These are phyloP conservation scores for Chloebia gouldiae DNA, from an alignment of 2,113 vertebrate species.

Conservation along the genomic window DNA sequence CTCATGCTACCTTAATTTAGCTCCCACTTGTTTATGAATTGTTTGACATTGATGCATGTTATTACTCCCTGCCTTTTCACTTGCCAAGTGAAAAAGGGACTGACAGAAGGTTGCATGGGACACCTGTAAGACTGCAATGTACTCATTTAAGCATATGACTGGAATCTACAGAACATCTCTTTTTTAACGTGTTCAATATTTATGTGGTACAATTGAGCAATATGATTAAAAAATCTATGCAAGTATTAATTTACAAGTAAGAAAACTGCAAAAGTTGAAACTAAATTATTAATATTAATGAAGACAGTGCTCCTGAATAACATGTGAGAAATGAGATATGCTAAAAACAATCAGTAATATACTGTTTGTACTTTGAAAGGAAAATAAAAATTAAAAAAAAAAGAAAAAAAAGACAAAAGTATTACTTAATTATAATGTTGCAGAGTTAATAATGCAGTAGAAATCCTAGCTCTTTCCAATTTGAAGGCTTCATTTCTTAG, in stretches of 20 bases:
- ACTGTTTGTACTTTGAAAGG: background rate
- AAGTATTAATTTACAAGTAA: background rate
- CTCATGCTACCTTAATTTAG: background rate
- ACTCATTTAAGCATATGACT: background rate
- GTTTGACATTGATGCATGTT: background rate
- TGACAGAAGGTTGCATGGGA: background rate
- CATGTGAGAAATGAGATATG: background rate
- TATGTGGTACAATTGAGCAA: background rate
- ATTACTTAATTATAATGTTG: background rate
- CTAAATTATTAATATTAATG: background rate
- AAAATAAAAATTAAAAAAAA: background rate
- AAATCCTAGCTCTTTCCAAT: conserved; percentile 19
- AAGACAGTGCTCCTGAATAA: background rate
- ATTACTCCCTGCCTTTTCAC: background rate
- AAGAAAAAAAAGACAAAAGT: background rate
- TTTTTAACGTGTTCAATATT: background rate
- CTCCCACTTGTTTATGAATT: background rate
- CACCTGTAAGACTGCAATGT: background rate
- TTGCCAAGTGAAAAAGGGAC: background rate
- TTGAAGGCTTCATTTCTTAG: conserved; percentile 20
- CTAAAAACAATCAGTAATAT: background rate
- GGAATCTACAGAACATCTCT: background rate
- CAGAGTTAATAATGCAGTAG: conserved; percentile 19
- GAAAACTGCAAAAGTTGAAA: background rate
- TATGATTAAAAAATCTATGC: background rate